A percentile compares a stretch with the other conserved stretches of the same genome.
Conservation (phyloP, 2,113 vertebrate genomes). For the Polypterus senegalus region DNA sequence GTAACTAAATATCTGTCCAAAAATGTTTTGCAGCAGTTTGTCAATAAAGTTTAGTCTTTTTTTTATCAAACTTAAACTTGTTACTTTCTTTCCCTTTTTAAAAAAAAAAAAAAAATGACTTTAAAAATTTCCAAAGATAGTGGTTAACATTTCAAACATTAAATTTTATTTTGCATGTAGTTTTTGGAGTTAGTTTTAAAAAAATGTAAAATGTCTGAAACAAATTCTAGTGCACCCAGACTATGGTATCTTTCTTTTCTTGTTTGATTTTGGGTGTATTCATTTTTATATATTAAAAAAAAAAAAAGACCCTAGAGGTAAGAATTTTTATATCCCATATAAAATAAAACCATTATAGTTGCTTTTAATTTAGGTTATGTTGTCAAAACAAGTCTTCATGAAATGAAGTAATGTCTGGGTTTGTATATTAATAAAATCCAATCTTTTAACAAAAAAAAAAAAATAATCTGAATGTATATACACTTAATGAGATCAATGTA, state of each 20-base stretch:
- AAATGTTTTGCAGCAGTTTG: conserved; percentile 83
- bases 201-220: conserved; percentile 54
- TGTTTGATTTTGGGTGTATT: conserved; percentile 18
- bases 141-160: conserved; percentile 38
- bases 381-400: conserved; percentile 50
- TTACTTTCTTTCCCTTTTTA: conserved; percentile 81
- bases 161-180: conserved; percentile 60
- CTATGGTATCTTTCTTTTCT: conserved; percentile 32
- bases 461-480: conserved; percentile 35
- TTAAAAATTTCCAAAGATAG: conserved; percentile 47
- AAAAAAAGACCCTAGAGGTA: conserved; percentile 26
- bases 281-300: no score
- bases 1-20: conserved; percentile 83
- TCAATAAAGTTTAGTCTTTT: conserved; percentile 97
- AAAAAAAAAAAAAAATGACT: conserved; percentile 51
- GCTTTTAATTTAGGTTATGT: conserved; percentile 47
- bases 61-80: conserved; percentile 80
- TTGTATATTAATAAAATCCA: conserved; percentile 51
- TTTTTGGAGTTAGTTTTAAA: conserved; percentile 45
- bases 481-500: conserved; percentile 42
- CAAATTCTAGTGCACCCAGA: no score
- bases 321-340: conserved; percentile 40
- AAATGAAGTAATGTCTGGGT: conserved; percentile 42
- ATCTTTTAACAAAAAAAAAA: conserved; percentile 31
- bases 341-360: conserved; percentile 42